phyloP scores from a whole-genome alignment of 2,113 vertebrate species.

The Paracanthobrama guichenoti region DNA sequence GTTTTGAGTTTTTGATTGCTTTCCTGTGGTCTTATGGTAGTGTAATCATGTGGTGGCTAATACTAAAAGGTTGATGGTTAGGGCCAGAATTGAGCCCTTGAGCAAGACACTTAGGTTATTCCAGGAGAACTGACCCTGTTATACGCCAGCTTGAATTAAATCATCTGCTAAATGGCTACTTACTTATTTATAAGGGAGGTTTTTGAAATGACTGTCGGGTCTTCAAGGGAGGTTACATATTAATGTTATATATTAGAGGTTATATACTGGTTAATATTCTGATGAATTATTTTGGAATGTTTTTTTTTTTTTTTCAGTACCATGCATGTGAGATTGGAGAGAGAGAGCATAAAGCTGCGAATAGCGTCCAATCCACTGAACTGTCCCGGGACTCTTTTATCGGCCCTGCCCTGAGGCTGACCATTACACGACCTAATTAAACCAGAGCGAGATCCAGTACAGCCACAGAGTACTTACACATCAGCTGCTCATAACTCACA shows the following conservation, averaged over 20 bases:
- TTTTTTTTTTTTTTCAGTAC: neutral
- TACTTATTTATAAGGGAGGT: neutral
- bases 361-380: neutral
- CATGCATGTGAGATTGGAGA: neutral
- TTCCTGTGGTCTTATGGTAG: neutral
- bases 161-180: neutral
- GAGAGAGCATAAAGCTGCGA: constrained; percentile 8
- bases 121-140: neutral
- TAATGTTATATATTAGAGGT: neutral
- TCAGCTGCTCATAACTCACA: neutral
- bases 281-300: neutral
- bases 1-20: neutral
- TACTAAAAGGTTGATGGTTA: neutral
- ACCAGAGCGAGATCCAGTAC: neutral
- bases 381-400: constrained; percentile 31
- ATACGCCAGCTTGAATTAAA: neutral
- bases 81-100: neutral
- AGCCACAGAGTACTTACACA: constrained; percentile 21
- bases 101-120: neutral
- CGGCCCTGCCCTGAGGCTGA: constrained; percentile 17
- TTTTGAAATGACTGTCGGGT: neutral
- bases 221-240: neutral
- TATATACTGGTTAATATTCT: neutral
- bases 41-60: neutral
- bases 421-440: constrained; percentile 34